Evolutionary conservation across 23 tunicate species (phyloP), one percentile per base, ranked within the genome.

Genomic region (Aplidium turbinatum): DNA sequence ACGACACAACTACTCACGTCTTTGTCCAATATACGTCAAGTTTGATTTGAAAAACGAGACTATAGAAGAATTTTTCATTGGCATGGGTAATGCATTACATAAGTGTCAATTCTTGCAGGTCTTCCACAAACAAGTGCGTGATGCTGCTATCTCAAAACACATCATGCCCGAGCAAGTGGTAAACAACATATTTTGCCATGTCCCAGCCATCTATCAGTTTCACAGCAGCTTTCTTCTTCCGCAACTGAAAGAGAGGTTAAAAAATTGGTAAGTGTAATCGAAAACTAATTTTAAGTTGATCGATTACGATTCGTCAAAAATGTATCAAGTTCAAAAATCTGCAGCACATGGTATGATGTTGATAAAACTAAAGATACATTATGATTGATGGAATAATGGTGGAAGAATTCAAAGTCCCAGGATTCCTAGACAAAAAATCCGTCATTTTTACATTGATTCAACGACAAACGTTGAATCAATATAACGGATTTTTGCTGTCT

Each of bases 161-260:
- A 81, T 81, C 74, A 72, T 79, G 73, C 83, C 91, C 1, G 97
- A 91, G 22, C 23, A 26, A 13, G 78, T 76, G 26, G 86, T 91
- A 4, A 84, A 84, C 75, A 84, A 62, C 78, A 91, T 91, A 24
- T 91, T 91, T 65, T 71, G 87, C 58, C 90, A 91, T 60, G 78
- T 91, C 7, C 72, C 97, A 5, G 91, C 91, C 42, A 91, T 91
- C 1, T 84, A 84, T 66, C 82, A 84, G 36, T 91, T 91, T 35
- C 97, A 91, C 76, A 79, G 78, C 65, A 79, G 70, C 48, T 91
- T 78, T 67, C 68, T 91, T 3, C 74, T 91, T 21, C 91, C 91
- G n/a, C 83, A 91, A 34, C 68, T 91, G 57, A 63, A 57, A 25
- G 81, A 68, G 13, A 63, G 97, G 39, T 79, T 91, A 3, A 79